Evolutionary conservation across 2,113 vertebrate genomes (phyloP).

Genomic region (Hipposideros armiger): DNA sequence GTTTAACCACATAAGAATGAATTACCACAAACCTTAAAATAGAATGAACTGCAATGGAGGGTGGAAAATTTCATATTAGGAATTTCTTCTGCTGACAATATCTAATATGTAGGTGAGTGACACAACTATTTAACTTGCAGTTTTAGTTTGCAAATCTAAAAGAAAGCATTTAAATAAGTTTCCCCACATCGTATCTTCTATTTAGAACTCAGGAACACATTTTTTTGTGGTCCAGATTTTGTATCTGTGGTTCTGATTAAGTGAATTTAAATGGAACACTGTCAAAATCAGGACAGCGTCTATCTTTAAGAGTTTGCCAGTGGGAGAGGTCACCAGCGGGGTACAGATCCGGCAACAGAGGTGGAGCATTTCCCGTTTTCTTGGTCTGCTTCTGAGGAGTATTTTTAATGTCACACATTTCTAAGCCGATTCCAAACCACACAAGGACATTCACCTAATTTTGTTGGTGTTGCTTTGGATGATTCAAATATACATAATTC

Average conservation of each 20-base stretch:
- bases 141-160: constrained; percentile 51
- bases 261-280: neutral
- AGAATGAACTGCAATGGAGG: neutral
- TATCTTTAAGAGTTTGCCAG: neutral
- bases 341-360: neutral
- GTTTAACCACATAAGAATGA: constrained; percentile 64
- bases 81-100: constrained; percentile 48
- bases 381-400: neutral
- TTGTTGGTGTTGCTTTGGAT: neutral
- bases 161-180: neutral
- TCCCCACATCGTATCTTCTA: neutral
- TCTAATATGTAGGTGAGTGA: neutral
- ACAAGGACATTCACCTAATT: neutral
- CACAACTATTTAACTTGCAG: neutral
- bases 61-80: constrained; percentile 69
- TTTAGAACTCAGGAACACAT: neutral
- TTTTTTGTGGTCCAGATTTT: neutral
- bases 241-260: neutral
- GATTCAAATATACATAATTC: neutral
- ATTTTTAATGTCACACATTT: neutral
- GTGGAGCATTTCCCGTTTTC: neutral
- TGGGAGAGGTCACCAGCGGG: neutral
- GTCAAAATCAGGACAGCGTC: neutral
- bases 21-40: constrained; percentile 65
- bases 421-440: neutral